Base-by-base conservation (phyloP, 2,113 vertebrate species). In the Mormoops blainvillei region DNA sequence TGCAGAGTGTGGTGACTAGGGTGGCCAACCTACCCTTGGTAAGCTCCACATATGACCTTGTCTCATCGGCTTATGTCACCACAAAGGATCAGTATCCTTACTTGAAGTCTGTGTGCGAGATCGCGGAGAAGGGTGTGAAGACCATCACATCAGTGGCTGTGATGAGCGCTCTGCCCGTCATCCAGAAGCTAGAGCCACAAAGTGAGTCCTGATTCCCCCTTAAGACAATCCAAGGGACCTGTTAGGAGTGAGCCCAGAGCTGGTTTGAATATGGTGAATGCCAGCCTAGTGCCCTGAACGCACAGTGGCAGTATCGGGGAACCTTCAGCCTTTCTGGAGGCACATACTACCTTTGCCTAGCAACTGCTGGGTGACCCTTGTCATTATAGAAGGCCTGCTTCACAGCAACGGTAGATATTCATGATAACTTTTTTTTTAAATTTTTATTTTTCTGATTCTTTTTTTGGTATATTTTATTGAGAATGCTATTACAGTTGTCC, bases 181-280 rank as follows among this genome's bases (percentile, higher is more conserved):
- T 99, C 31, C 98, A 98, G 80, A 99, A 98, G 92, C 97, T 99
- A 80, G 98, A 99, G 97, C 99, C 99, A 4, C 99, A 99, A 70
- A 99, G 99, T 99, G 98, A 99, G 99, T 97, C 82, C 71, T 84
- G n/a, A 50, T 52, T 74, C 31, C 4, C 8, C 26, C 14, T 84
- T 28, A 61, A 43, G 22, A 61, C 61, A 50, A 22, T 43, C 24
- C 48, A 43, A 63, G 48, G n/a, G 20, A 33, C 22, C 26, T 20
- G 43, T 58, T 5, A 11, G 5, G 9, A 67, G 28, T 18, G 19
- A 94, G 63, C 38, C 33, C 5, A 12, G 36, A 70, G 19, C 22
- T 63, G 31, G 22, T 45, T 61, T 61, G 52, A 36, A 38, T 61
- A 7, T 4, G 13, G 77, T 33, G 43, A 92, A 54, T 63, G 43